Percentiles rank a stretch among this genome's conserved stretches.
Conservation (phyloP, 1,140 invertebrate species). For the Maniola jurtina region DNA sequence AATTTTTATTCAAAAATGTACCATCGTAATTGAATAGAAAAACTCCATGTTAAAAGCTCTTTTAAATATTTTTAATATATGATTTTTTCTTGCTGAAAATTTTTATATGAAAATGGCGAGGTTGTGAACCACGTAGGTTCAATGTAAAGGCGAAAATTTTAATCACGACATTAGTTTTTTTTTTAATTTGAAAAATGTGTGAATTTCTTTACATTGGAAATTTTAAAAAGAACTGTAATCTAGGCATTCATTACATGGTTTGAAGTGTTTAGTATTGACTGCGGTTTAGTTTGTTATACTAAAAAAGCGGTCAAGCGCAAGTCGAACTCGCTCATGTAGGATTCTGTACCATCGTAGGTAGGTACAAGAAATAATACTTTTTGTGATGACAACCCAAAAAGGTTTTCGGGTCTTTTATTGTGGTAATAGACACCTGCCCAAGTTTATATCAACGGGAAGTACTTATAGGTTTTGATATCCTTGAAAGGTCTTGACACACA, state of each 20-base stretch:
- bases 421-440: too few species aligned
- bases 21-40: constrained; percentile 42
- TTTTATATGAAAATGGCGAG: constrained; percentile 19
- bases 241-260: background rate
- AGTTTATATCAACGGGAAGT: too few species aligned
- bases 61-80: constrained; percentile 35
- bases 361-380: too few species aligned
- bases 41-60: constrained; percentile 33
- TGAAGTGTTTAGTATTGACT: background rate
- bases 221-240: background rate
- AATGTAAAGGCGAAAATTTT: constrained; percentile 27
- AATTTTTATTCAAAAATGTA: constrained; percentile 41
- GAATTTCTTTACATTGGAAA: background rate
- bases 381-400: too few species aligned
- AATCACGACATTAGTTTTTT: constrained; percentile 20
- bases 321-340: too few species aligned
- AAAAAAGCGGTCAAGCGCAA: too few species aligned
- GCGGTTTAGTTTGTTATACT: too few species aligned
- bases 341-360: too few species aligned
- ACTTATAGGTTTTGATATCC: too few species aligned
- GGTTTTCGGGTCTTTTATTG: too few species aligned
- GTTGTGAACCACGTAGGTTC: constrained; percentile 23
- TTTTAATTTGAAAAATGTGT: constrained; percentile 6
- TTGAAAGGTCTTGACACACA: too few species aligned
- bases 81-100: constrained; percentile 20